Percentiles rank a stretch among this genome's conserved stretches.
These are phyloP conservation scores for Limosa lapponica DNA, from an alignment of 2,797 vertebrate genomes.

Conservation along the genomic window DNA sequence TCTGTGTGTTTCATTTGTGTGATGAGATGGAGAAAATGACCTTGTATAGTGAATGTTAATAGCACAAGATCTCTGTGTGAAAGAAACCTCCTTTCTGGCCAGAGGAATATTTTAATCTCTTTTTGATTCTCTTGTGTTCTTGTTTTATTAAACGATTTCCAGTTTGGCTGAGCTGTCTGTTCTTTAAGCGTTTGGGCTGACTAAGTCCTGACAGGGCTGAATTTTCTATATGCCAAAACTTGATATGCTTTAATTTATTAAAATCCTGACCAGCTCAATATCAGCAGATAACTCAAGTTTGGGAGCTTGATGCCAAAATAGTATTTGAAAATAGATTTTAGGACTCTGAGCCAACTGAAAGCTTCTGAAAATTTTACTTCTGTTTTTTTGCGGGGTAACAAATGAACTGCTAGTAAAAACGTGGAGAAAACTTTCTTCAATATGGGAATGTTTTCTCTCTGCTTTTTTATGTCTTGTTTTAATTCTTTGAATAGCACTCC, in stretches of 20 bases:
- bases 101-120: not conserved
- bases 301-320: not conserved
- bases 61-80: not conserved
- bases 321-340: not conserved
- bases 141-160: not conserved
- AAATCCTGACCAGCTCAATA: not conserved
- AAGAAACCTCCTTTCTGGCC: not conserved
- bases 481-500: conserved; percentile 86
- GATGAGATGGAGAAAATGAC: not conserved
- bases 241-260: not conserved
- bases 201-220: not conserved
- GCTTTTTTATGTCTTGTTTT: not conserved
- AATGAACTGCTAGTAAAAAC: not conserved
- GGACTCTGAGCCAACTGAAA: not conserved
- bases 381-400: not conserved
- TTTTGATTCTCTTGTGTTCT: not conserved
- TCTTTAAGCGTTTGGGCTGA: not conserved
- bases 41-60: not conserved
- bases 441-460: not conserved
- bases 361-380: not conserved
- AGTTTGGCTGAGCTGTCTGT: conserved; percentile 1
- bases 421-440: not conserved
- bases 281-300: not conserved
- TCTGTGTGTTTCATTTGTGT: not conserved
- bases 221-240: not conserved